phyloP scores from a whole-genome alignment of 2,797 vertebrate species.

The Aphelocoma californica region DNA sequence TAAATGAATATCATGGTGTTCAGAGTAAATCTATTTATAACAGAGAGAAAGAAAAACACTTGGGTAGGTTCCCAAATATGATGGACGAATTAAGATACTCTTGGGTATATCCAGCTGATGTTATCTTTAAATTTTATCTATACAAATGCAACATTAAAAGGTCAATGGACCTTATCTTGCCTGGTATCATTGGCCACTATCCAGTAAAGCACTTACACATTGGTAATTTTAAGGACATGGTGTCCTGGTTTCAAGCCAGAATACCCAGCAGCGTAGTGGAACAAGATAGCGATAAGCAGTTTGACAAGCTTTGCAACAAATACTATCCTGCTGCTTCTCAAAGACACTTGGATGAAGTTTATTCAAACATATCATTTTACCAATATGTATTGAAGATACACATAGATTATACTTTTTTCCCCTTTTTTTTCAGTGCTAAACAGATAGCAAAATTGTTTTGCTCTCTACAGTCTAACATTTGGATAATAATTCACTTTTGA shows the following conservation, averaged over 20 bases:
- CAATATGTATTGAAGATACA: not conserved
- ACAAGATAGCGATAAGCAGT: not conserved
- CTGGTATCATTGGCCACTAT: not conserved
- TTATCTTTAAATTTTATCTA: slow-evolving; percentile 6
- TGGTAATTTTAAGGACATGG: not conserved
- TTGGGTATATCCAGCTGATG: not conserved
- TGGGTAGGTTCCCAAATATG: not conserved
- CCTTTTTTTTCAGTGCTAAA: not conserved
- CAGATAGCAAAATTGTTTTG: not conserved
- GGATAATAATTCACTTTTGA: not conserved
- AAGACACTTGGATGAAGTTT: not conserved
- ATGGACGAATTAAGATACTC: not conserved
- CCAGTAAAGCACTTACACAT: slow-evolving; percentile 31
- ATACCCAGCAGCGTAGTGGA: not conserved
- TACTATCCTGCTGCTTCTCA: not conserved
- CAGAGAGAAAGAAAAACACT: not conserved
- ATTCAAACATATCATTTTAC: not conserved
- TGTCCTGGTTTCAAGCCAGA: slow-evolving; percentile 14
- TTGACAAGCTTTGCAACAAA: not conserved
- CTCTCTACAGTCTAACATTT: not conserved
- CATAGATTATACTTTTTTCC: not conserved
- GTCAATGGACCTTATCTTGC: not conserved
- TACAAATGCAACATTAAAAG: not conserved
- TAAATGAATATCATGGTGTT: not conserved
- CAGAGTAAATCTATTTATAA: not conserved